Conservation (phyloP, 2,113 vertebrate species). For the Cnemophilus loriae region DNA sequence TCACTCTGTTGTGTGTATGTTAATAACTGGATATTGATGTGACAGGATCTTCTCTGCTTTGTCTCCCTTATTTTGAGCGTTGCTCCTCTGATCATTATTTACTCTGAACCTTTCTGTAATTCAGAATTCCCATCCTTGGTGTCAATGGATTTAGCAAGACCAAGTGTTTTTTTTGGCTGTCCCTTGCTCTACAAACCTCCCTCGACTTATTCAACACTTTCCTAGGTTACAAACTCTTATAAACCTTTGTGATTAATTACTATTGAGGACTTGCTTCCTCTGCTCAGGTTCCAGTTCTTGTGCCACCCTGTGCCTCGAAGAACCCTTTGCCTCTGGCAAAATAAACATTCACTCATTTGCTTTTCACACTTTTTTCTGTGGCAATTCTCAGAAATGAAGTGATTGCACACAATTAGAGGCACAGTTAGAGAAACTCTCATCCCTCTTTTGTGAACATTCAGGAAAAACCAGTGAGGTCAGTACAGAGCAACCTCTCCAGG, state of each 20-base stretch:
- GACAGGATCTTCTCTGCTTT: not conserved
- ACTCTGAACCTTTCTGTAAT: not conserved
- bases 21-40: not conserved
- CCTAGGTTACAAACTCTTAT: not conserved
- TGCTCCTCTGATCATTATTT: not conserved
- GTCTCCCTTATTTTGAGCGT: not conserved
- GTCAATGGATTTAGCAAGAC: not conserved
- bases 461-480: not conserved
- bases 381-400: not conserved
- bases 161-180: not conserved
- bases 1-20: not conserved
- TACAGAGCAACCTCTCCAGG: not conserved
- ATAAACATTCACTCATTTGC: not conserved
- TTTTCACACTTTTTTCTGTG: not conserved
- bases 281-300: not conserved
- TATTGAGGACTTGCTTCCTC: not conserved
- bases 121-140: not conserved
- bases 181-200: not conserved
- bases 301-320: not conserved
- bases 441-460: not conserved
- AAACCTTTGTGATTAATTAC: not conserved
- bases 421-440: not conserved
- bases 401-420: not conserved
- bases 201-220: not conserved
- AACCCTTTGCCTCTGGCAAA: not conserved